Base-by-base conservation (phyloP, 1,140 invertebrate genomes). In the Pseudomyrmex gracilis region DNA sequence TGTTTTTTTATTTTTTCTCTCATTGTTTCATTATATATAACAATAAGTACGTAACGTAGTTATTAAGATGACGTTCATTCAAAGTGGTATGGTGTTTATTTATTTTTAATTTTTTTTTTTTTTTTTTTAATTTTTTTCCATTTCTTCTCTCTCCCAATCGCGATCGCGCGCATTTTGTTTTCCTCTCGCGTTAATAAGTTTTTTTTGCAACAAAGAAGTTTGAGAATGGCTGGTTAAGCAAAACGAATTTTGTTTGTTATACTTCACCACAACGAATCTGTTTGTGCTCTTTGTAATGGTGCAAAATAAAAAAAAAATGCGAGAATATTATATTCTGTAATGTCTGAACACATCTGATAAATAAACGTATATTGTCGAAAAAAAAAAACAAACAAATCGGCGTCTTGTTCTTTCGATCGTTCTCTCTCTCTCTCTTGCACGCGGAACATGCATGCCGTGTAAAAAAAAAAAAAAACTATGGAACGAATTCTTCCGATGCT, bases 161-260 rank as follows among this genome's bases (percentile, higher is more conserved):
- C 34, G 34, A 34, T 34, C 34, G 34, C 34, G 34, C 34, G 34
- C 34, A 34, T 34, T 34, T 34, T 34, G 0, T 34, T 34, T 34
- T 64, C 12, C 10, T 1, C n/a, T 20, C 58, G 49, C 43, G 34
- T 34, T 7, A 34, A n/a, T 47, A 43, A 57, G 73, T 49, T n/a
- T n/a, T n/a, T n/a, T n/a, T 64, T 76, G 84, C 70, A 57, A 86
- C 55, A 85, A 43, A 78, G 34, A 85, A 76, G 87, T 91, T 86
- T 90, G 90, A 91, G 90, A 91, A 92, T 92, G 90, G 89, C 90
- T 92, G 90, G 55, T 86, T 57, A 67, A 74, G 64, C 22, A 68
- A 67, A 73, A 60, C 63, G 61, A 73, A 80, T 47, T 64, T 47
- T 64, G 82, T 57, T 57, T 87, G 73, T 68, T 86, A 51, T 82